These are phyloP conservation scores for Stegodyphus mimosarum DNA, from an alignment of 1,140 invertebrate species.

Conservation along the genomic window DNA sequence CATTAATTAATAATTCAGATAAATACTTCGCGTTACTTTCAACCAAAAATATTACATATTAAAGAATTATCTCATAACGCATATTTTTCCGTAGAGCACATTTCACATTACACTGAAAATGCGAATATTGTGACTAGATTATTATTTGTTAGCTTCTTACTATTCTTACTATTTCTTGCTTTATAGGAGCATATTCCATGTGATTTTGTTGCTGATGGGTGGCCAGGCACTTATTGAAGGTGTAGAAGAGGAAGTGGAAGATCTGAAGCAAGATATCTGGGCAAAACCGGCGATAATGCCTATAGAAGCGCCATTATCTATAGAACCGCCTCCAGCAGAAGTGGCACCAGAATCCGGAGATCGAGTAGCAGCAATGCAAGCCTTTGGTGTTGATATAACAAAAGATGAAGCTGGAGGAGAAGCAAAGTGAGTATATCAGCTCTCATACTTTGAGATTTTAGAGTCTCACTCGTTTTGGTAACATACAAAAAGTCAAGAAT, in stretches of 20 bases:
- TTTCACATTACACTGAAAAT: too few species aligned
- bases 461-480: too few species aligned
- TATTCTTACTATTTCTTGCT: not conserved
- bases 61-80: too few species aligned
- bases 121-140: not conserved
- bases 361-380: slow-evolving; percentile 69
- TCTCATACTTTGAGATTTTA: too few species aligned
- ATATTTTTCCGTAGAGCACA: too few species aligned
- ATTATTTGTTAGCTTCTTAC: slow-evolving; percentile 33
- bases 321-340: slow-evolving; percentile 48
- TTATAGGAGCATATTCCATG: slow-evolving; percentile 64
- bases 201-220: slow-evolving; percentile 81
- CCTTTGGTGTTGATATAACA: slow-evolving; percentile 81
- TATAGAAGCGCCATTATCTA: slow-evolving; percentile 33
- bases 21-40: too few species aligned
- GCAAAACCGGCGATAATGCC: slow-evolving; percentile 44
- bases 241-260: slow-evolving; percentile 61
- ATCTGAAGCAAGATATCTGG: slow-evolving; percentile 44
- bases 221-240: slow-evolving; percentile 61
- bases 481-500: too few species aligned
- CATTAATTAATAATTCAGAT: too few species aligned
- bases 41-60: too few species aligned
- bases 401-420: slow-evolving; percentile 79
- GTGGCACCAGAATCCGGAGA: not conserved
- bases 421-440: slow-evolving; percentile 70